These are phyloP conservation scores for Pseudochirops corinnae DNA, from an alignment of 2,797 vertebrate species.

Conservation along the genomic window DNA sequence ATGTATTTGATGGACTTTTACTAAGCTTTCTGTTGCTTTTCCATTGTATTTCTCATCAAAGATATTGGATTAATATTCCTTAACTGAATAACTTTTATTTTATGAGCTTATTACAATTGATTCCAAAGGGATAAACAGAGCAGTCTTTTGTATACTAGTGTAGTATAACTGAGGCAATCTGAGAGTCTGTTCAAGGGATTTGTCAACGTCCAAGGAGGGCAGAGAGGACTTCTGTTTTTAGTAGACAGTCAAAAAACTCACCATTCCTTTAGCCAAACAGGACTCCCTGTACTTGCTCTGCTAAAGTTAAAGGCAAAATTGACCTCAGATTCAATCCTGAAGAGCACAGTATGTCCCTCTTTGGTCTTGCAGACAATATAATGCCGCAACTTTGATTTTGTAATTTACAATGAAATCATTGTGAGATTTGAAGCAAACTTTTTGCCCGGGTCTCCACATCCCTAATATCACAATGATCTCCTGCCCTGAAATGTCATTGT, in stretches of 20 bases:
- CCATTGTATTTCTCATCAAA: conserved; percentile 43
- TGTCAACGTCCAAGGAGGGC: not conserved
- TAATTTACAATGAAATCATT: not conserved
- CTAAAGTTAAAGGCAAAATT: conserved; percentile 11
- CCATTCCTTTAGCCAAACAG: not conserved
- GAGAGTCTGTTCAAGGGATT: not conserved
- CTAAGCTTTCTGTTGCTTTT: conserved; percentile 52
- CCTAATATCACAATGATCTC: not conserved
- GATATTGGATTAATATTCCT: conserved; percentile 52
- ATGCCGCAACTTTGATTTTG: conserved; percentile 18
- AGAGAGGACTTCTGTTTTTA: conserved; percentile 7
- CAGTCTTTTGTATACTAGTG: conserved; percentile 39
- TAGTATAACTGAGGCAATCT: conserved; percentile 34
- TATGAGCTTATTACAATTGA: conserved; percentile 42
- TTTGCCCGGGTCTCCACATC: conserved; percentile 22
- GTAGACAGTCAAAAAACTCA: conserved; percentile 32
- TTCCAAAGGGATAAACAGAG: conserved; percentile 45
- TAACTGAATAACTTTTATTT: conserved; percentile 57
- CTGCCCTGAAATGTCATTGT: not conserved
- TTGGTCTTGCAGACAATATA: conserved; percentile 21
- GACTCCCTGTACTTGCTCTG: not conserved
- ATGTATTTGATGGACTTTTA: conserved; percentile 11
- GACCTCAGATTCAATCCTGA: not conserved
- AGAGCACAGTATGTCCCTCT: not conserved
- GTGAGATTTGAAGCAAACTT: not conserved